A percentile compares a stretch with the other conserved stretches of the same genome.
Conservation (phyloP, 1,140 invertebrate species). For the Amyelois transitella region DNA sequence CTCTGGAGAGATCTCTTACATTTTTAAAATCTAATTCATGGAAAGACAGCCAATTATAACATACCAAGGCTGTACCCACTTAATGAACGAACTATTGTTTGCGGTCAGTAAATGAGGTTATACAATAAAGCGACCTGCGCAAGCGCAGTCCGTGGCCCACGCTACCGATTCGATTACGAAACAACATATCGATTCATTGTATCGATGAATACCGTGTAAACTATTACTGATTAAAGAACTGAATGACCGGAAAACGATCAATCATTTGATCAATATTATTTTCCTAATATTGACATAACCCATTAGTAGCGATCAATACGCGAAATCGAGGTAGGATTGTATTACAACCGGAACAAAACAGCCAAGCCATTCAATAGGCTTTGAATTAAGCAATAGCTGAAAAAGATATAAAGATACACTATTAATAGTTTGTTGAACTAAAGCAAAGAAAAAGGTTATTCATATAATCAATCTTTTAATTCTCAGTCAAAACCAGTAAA, state of each 20-base stretch:
- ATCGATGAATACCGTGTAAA: not conserved
- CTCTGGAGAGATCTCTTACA: too few species aligned
- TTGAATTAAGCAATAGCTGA: not conserved
- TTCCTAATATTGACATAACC: not conserved
- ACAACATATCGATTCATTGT: not conserved
- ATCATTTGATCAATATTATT: conserved; percentile 5
- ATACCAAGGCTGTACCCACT: conserved; percentile 10
- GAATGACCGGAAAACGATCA: conserved; percentile 9
- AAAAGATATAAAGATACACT: not conserved
- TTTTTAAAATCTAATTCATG: too few species aligned
- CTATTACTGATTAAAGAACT: not conserved
- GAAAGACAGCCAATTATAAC: too few species aligned
- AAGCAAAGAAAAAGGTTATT: too few species aligned
- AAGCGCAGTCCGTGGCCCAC: not conserved
- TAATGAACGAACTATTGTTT: conserved; percentile 14
- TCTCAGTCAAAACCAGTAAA: too few species aligned
- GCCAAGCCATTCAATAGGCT: not conserved
- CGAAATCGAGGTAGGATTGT: not conserved
- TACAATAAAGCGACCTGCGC: not conserved
- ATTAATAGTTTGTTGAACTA: too few species aligned
- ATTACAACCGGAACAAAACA: not conserved
- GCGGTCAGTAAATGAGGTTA: conserved; percentile 9
- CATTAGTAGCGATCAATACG: not conserved
- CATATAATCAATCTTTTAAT: too few species aligned
- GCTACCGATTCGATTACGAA: not conserved